phyloP scores from a whole-genome alignment of 2,797 vertebrate species.

The Darevskia nairensis region DNA sequence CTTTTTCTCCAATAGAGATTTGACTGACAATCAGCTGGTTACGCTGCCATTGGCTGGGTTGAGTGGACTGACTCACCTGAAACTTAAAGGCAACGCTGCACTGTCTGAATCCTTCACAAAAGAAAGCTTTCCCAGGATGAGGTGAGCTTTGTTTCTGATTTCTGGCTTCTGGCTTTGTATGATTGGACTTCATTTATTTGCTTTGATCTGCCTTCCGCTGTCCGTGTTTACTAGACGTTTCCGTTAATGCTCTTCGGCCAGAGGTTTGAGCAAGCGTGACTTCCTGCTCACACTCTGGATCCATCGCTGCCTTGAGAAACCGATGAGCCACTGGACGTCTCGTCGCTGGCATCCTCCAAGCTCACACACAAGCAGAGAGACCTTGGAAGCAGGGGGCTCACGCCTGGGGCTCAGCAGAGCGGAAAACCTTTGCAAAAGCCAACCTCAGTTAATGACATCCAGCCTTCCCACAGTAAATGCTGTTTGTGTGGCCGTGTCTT shows the following conservation, averaged over 20 bases:
- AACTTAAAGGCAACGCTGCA: conserved; percentile 89
- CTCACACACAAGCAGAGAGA: conserved; percentile 50
- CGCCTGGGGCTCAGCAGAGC: conserved; percentile 61
- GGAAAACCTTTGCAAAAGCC: conserved; percentile 70
- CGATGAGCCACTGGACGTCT: neutral
- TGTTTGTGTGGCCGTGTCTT: conserved; percentile 68
- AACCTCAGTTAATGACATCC: conserved; percentile 71
- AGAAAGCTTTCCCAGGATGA: conserved; percentile 92
- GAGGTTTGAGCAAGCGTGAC: conserved; percentile 27
- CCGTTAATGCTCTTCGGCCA: conserved; percentile 27
- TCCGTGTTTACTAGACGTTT: conserved; percentile 23
- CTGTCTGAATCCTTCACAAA: conserved; percentile 88
- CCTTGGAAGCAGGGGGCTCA: conserved; percentile 35
- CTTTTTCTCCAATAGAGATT: conserved; percentile 81
- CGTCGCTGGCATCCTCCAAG: conserved; percentile 36
- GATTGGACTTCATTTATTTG: conserved; percentile 25
- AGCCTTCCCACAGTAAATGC: conserved; percentile 69
- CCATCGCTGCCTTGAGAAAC: conserved; percentile 29
- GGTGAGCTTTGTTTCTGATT: conserved; percentile 77
- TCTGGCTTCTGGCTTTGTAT: neutral
- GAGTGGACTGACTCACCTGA: conserved; percentile 89
- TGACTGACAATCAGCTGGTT: conserved; percentile 88
- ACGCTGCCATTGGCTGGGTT: conserved; percentile 87
- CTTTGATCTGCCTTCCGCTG: conserved; percentile 40
- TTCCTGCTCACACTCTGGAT: conserved; percentile 29